Conservation (phyloP, 2,797 vertebrate genomes). For the Nyctalus aviator region DNA sequence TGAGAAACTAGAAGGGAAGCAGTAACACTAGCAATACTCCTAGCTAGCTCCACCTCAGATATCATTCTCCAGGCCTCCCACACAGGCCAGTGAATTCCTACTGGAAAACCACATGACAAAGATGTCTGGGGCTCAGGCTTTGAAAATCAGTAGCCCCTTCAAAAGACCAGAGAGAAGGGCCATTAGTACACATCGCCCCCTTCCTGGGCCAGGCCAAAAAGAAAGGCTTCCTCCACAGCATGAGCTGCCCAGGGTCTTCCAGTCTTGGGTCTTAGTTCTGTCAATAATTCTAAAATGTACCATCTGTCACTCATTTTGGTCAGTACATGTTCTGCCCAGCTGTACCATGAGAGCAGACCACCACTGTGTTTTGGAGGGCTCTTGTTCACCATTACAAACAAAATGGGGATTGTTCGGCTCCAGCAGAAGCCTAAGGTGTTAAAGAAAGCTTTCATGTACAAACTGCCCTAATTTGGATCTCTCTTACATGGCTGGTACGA, state of each 20-base stretch:
- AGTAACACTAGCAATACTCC: background rate
- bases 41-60: background rate
- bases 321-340: background rate
- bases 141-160: constrained; percentile 2
- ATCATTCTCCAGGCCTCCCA: background rate
- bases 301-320: background rate
- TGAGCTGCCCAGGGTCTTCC: background rate
- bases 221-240: constrained; percentile 4
- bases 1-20: background rate
- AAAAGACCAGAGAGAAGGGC: background rate
- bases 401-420: background rate
- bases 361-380: background rate
- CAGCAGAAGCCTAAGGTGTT: background rate
- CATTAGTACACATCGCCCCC: background rate
- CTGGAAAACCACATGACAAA: background rate
- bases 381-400: background rate
- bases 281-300: background rate
- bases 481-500: background rate
- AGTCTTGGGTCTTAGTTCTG: constrained; percentile 17
- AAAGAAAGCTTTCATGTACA: constrained; percentile 46
- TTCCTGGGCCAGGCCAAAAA: background rate
- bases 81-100: background rate
- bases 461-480: constrained; percentile 24
- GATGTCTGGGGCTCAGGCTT: background rate
- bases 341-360: background rate